These are phyloP conservation scores for Callaeas wilsoni DNA, from an alignment of 2,113 vertebrate species.

Conservation along the genomic window DNA sequence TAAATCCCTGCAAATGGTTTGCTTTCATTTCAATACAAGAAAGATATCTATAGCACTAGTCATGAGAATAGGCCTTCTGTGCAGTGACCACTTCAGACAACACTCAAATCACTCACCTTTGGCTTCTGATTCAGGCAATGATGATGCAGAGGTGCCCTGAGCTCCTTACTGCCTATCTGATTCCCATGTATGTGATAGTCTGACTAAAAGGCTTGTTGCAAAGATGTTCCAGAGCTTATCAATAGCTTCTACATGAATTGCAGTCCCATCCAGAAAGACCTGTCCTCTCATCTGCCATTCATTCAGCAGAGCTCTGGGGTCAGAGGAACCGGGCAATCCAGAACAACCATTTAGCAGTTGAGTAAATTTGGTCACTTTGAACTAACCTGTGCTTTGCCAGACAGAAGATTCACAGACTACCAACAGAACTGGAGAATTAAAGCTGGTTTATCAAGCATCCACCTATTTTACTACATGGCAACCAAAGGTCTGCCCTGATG, in stretches of 20 bases:
- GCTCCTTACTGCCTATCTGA: not conserved
- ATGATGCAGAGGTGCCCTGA: not conserved
- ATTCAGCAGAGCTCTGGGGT: not conserved
- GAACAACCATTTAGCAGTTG: not conserved
- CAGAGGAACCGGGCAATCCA: accelerated
- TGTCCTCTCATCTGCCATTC: not conserved
- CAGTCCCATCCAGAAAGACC: not conserved
- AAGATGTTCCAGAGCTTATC: not conserved
- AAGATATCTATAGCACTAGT: not conserved
- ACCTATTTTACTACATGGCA: not conserved
- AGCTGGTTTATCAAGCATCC: not conserved
- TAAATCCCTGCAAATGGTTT: not conserved
- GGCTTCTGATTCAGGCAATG: not conserved
- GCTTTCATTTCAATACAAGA: not conserved
- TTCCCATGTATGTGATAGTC: not conserved
- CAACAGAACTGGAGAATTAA: not conserved
- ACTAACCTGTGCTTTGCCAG: not conserved
- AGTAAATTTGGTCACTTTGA: not conserved
- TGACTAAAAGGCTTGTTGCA: not conserved
- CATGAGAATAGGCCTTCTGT: not conserved
- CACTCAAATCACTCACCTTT: not conserved
- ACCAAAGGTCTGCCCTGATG: not conserved
- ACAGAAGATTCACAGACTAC: not conserved
- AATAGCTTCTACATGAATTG: not conserved
- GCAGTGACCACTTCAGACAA: not conserved